Evolutionary conservation across 2,888 invertebrate species (phyloP).

Genomic region (Pammene fasciana): DNA sequence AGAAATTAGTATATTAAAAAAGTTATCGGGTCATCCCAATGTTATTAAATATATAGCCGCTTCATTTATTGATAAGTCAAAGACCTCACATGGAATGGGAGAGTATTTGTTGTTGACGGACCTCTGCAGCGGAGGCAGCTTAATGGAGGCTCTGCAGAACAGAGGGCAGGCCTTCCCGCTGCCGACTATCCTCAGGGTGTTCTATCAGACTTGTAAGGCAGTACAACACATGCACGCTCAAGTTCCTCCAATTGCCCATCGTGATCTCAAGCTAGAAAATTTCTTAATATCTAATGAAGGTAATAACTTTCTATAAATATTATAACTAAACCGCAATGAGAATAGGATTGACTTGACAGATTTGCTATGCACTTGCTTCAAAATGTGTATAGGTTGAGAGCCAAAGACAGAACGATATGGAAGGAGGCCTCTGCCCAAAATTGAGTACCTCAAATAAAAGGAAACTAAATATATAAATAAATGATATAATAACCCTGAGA

Average conservation of each 20-base stretch:
- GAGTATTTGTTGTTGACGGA: slow-evolving; percentile 97
- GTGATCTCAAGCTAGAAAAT: slow-evolving; percentile 98
- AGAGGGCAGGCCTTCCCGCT: slow-evolving; percentile 85
- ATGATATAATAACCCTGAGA: too few species aligned
- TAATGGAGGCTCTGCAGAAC: slow-evolving; percentile 86
- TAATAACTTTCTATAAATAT: slow-evolving; percentile 55
- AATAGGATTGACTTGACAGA: not conserved
- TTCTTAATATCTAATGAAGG: slow-evolving; percentile 94
- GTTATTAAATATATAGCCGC: slow-evolving; percentile 95
- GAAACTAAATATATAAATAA: too few species aligned
- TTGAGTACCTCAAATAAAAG: too few species aligned
- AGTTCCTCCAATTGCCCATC: slow-evolving; percentile 94
- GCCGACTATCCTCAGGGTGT: slow-evolving; percentile 90
- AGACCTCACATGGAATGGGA: slow-evolving; percentile 90
- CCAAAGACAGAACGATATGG: too few species aligned
- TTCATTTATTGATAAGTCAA: slow-evolving; percentile 89
- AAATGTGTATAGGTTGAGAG: too few species aligned
- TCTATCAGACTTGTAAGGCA: slow-evolving; percentile 95
- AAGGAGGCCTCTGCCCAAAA: too few species aligned
- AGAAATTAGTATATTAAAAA: slow-evolving; percentile 93
- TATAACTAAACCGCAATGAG: too few species aligned
- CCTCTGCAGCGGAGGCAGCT: slow-evolving; percentile 93
- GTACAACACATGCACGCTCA: slow-evolving; percentile 97
- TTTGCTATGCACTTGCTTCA: not conserved
- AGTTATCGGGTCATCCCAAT: slow-evolving; percentile 95